Conservation (phyloP, 2,888 invertebrate species). For the Drosophila dives region DNA sequence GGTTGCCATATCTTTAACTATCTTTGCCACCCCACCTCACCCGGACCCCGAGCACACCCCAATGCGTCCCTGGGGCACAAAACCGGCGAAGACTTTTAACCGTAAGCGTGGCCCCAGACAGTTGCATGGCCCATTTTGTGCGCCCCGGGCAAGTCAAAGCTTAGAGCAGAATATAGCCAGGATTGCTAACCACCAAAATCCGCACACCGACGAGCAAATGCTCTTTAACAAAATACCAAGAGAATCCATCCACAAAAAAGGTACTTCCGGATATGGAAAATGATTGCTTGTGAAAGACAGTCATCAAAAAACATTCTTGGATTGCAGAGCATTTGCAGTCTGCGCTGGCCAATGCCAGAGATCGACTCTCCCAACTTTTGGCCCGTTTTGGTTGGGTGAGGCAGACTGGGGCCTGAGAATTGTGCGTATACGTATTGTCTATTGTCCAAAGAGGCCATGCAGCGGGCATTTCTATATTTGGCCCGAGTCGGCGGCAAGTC, state of each 20-base stretch:
- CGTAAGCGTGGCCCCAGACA: constrained; percentile 69
- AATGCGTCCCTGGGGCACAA: constrained; percentile 5
- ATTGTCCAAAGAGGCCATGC: constrained; percentile 65
- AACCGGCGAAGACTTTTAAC: constrained; percentile 68
- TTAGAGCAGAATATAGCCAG: constrained; percentile 20
- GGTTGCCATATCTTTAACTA: constrained; percentile 51
- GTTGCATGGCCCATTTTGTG: constrained; percentile 77
- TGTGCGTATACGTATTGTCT: constrained; percentile 73
- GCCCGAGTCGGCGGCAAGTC: constrained; percentile 39
- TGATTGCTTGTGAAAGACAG: not conserved
- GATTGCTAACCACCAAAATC: not conserved
- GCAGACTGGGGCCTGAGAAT: constrained; percentile 50
- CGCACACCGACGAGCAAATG: constrained; percentile 13
- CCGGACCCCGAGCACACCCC: constrained; percentile 6
- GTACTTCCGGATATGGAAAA: not conserved
- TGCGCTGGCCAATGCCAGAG: not conserved
- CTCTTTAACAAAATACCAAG: not conserved
- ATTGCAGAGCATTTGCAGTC: constrained; percentile 23
- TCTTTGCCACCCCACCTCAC: constrained; percentile 20
- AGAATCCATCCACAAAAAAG: not conserved
- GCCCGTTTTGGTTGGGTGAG: constrained; percentile 38
- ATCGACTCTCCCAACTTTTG: constrained; percentile 40
- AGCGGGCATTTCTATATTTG: constrained; percentile 65
- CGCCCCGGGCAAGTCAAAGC: constrained; percentile 52
- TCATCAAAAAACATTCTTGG: not conserved